These are phyloP conservation scores for Cephus rjabovi DNA, from an alignment of 2,888 invertebrate genomes.

Conservation along the genomic window DNA sequence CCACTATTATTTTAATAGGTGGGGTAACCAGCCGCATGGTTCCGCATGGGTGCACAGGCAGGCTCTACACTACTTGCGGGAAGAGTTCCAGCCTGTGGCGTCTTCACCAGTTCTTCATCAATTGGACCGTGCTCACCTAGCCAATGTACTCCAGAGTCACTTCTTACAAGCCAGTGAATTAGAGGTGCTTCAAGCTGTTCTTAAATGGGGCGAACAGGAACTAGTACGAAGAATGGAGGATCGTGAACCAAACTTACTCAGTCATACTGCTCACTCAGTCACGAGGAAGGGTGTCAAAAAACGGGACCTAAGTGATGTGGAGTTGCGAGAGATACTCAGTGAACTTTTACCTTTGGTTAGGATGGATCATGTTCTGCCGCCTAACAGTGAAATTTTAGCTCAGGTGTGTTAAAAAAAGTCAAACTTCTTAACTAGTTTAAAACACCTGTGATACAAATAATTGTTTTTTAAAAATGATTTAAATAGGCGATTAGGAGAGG, in stretches of 20 bases:
- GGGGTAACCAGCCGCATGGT: conserved; percentile 92
- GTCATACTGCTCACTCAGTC: conserved; percentile 93
- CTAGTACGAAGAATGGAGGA: conserved; percentile 86
- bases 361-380: conserved; percentile 90
- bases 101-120: conserved; percentile 81
- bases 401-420: conserved; percentile 69
- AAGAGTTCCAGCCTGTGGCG: conserved; percentile 88
- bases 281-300: conserved; percentile 86
- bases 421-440: conserved; percentile 6
- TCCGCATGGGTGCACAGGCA: conserved; percentile 93
- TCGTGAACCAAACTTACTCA: conserved; percentile 89
- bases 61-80: conserved; percentile 90
- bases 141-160: conserved; percentile 81
- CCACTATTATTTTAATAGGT: conserved; percentile 61
- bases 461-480: conserved; percentile 12
- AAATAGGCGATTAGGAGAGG: conserved; percentile 75
- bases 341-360: conserved; percentile 87
- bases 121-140: conserved; percentile 80
- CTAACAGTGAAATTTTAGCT: conserved; percentile 81
- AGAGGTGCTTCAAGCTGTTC: conserved; percentile 86
- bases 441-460: not conserved
- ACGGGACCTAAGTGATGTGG: conserved; percentile 85
- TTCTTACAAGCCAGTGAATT: conserved; percentile 88
- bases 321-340: conserved; percentile 85
- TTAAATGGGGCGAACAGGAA: conserved; percentile 92